phyloP scores from a whole-genome alignment of 53 echinoderm and acorn worm genomes.

The Paelopatides confundens region DNA sequence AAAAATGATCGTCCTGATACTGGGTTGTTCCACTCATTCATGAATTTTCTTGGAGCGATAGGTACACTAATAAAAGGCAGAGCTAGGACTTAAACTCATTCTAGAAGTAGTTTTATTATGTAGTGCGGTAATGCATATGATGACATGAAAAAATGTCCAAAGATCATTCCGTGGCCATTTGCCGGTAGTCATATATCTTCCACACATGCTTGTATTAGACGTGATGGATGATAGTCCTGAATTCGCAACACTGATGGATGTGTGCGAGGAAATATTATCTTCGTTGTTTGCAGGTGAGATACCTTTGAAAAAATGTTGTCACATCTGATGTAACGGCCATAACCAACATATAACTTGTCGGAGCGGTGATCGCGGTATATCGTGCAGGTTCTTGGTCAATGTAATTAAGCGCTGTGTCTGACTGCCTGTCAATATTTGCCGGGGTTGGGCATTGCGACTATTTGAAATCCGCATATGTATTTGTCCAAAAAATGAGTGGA shows the following conservation, averaged over 20 bases:
- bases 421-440: conserved; percentile 43
- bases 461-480: conserved; percentile 49
- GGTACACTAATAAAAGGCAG: conserved; percentile 49
- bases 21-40: conserved; percentile 46
- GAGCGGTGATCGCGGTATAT: conserved; percentile 57
- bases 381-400: conserved; percentile 56
- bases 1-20: conserved; percentile 37
- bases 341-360: conserved; percentile 9
- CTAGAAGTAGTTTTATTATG: conserved; percentile 34
- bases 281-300: conserved; percentile 3
- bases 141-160: conserved; percentile 58
- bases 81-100: conserved; percentile 26
- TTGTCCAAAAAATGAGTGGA: conserved; percentile 54
- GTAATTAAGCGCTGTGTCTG: conserved; percentile 27
- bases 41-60: conserved; percentile 52
- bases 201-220: conserved; percentile 28
- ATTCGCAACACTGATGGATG: conserved; percentile 20
- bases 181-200: conserved; percentile 53
- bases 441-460: conserved; percentile 50
- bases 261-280: conserved; percentile 23
- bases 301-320: conserved; percentile 1
- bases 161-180: conserved; percentile 62
- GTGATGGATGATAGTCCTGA: conserved; percentile 41
- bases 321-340: background rate
- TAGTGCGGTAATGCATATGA: conserved; percentile 63